These are phyloP conservation scores for Ornithorhynchus anatinus DNA, from an alignment of 2,113 vertebrate species.

Conservation along the genomic window DNA sequence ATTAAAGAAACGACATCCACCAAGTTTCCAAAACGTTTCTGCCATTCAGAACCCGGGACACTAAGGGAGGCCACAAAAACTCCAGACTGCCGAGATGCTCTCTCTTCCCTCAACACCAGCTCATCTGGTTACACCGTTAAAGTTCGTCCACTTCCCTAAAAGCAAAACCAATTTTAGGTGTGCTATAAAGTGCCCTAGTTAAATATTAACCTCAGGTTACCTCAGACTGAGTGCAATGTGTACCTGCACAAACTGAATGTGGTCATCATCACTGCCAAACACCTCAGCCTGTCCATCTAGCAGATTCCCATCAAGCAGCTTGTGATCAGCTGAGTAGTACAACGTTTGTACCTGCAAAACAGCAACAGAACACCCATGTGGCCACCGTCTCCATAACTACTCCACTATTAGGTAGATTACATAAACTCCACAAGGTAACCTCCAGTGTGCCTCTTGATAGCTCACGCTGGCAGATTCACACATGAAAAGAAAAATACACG, in stretches of 20 bases:
- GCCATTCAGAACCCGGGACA: too few species aligned
- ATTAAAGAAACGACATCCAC: too few species aligned
- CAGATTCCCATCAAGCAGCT: constrained; percentile 98
- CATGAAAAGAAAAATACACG: constrained; percentile 73
- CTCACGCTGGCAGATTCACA: constrained; percentile 71
- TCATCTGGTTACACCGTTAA: constrained; percentile 21
- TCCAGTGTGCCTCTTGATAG: constrained; percentile 65
- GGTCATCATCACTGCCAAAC: constrained; percentile 98
- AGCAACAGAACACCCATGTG: constrained; percentile 98
- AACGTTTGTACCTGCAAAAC: constrained; percentile 99
- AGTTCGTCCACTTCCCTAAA: constrained; percentile 31
- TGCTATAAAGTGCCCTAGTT: constrained; percentile 60
- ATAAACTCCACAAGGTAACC: constrained; percentile 64
- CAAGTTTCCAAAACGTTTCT: too few species aligned
- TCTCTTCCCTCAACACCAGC: constrained; percentile 29
- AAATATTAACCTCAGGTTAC: constrained; percentile 67
- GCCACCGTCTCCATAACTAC: constrained; percentile 87
- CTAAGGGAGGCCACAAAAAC: too few species aligned
- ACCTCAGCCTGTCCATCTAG: constrained; percentile 97
- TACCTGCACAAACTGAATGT: constrained; percentile 99
- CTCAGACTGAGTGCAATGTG: constrained; percentile 77
- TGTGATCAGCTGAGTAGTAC: constrained; percentile 99
- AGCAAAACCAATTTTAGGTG: constrained; percentile 43
- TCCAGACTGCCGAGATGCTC: not conserved
- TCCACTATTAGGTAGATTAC: constrained; percentile 65